A percentile compares a stretch with the other conserved stretches of the same genome.
Evolutionary conservation across 2,113 vertebrate genomes (phyloP).

Genomic region (Osmerus eperlanus): DNA sequence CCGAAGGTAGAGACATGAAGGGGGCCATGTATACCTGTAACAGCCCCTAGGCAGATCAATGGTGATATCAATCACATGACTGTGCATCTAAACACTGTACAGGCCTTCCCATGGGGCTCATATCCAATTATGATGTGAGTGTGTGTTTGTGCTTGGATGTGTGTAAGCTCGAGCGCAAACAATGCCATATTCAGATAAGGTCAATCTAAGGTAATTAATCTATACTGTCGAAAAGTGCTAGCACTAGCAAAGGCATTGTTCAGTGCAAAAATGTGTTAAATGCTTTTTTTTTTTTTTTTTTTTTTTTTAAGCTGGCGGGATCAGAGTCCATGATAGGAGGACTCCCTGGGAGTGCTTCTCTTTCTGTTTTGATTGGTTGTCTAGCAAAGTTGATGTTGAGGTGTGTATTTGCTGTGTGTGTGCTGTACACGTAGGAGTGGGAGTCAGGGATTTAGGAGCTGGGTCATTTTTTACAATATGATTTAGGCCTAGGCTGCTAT

Average conservation of each 20-base stretch:
- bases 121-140: background rate
- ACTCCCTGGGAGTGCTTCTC: background rate
- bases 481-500: background rate
- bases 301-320: background rate
- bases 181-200: conserved; percentile 15
- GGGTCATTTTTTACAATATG: background rate
- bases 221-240: background rate
- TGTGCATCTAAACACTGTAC: too few species aligned
- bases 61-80: too few species aligned
- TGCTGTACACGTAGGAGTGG: background rate
- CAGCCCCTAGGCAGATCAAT: too few species aligned
- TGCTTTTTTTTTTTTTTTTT: background rate
- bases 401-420: background rate
- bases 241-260: conserved; percentile 3
- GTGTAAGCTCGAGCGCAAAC: background rate
- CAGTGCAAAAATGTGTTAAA: background rate
- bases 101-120: too few species aligned
- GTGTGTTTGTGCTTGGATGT: background rate
- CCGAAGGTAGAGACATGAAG: too few species aligned
- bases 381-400: background rate
- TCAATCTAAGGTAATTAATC: conserved; percentile 2
- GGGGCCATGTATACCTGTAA: too few species aligned
- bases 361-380: background rate
- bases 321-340: background rate
- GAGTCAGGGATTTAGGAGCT: background rate